These are phyloP conservation scores for Drosophila asahinai DNA, from an alignment of 1,140 invertebrate genomes.

Conservation along the genomic window DNA sequence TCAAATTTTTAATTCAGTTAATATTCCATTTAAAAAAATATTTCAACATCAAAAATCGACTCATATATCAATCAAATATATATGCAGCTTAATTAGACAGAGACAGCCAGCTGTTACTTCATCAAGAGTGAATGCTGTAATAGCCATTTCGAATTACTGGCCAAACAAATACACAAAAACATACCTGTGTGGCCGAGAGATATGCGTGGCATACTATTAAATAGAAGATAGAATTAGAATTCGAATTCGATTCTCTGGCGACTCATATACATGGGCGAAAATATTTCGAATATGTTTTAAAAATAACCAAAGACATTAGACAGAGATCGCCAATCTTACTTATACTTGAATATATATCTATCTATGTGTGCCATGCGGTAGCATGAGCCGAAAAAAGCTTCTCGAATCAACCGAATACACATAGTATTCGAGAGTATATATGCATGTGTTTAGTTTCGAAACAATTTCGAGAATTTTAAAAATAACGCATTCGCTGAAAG, in stretches of 20 bases:
- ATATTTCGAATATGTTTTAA: conserved; percentile 82
- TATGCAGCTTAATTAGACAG: conserved; percentile 28
- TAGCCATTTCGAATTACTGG: conserved; percentile 72
- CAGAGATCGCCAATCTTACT: conserved; percentile 56
- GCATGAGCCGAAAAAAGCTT: conserved; percentile 53
- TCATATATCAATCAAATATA: conserved; percentile 25
- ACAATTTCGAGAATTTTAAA: conserved; percentile 84
- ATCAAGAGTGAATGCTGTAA: conserved; percentile 56
- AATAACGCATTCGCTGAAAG: conserved; percentile 79
- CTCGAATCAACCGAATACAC: conserved; percentile 45
- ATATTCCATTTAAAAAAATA: neutral
- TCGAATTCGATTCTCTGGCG: conserved; percentile 44
- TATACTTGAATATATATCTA: conserved; percentile 30
- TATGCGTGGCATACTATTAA: conserved; percentile 59
- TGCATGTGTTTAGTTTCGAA: conserved; percentile 75
- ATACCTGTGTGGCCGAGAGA: conserved; percentile 57
- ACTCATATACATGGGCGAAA: conserved; percentile 60
- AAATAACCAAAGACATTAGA: conserved; percentile 77
- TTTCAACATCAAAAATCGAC: neutral
- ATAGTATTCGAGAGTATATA: conserved; percentile 27
- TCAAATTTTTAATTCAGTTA: no score
- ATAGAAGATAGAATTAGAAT: conserved; percentile 44
- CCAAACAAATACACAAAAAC: conserved; percentile 68
- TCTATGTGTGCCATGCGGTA: conserved; percentile 57
- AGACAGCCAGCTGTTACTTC: conserved; percentile 58